Evolutionary conservation across 2,797 vertebrate genomes (phyloP), one percentile per base, ranked within the genome.

Genomic region (Kryptopterus vitreolus): DNA sequence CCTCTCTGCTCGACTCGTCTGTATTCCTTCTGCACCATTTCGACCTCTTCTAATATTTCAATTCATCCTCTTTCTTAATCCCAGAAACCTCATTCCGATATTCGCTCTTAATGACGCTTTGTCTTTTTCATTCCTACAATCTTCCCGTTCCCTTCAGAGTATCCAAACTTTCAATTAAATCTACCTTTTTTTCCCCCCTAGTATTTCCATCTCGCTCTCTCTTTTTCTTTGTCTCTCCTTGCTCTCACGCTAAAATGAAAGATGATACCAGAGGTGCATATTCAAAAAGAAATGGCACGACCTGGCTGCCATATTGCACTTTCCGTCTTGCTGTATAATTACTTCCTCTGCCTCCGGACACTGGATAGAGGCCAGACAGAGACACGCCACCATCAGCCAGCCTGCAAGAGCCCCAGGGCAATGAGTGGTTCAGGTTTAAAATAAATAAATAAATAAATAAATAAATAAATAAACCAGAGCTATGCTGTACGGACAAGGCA

Each of bases 281-380:
- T 79, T 79, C 35, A 22, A 70, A 81, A 68, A 74, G 33, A 78
- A 66, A 66, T 43, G 15, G 15, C 24, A 50, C 2, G 16, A 33
- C 63, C 65, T 35, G 18, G n/a, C 65, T 59, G 53, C 57, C 62
- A 76, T 66, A 72, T 77, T 78, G 46, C 50, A 4, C 20, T 58
- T 79, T 76, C 55, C 58, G 52, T 79, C 77, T 13, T 53, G 15
- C 84, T 76, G 55, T 72, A 78, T 82, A 78, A 85, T 81, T 77
- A 76, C 55, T 70, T 82, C 62, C 74, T 68, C 65, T 77, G 29
- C 38, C 79, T 82, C 74, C 18, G 48, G 74, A 83, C 53, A 65
- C 18, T 22, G 35, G 63, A 79, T 68, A 26, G 62, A 82, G 81
- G 74, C 81, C 81, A 80, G 26, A 65, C 63, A 46, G n/a, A 38